phyloP scores from a whole-genome alignment of 2,113 vertebrate species.

The Rhadina sibilatrix region DNA sequence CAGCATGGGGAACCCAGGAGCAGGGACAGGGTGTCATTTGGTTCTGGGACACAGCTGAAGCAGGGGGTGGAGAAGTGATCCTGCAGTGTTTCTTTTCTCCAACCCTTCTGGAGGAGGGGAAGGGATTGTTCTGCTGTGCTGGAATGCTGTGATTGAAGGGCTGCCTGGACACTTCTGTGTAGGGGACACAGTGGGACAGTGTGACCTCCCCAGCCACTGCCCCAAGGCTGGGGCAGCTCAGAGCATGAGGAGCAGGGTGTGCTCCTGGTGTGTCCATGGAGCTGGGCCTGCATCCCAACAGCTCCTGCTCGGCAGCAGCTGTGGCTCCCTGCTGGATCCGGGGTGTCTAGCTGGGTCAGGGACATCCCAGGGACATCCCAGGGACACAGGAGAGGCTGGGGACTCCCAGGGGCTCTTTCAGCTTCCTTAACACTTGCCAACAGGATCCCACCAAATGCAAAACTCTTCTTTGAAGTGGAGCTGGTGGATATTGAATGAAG shows the following conservation, averaged over 20 bases:
- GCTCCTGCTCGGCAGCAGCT: background rate
- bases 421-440: slow-evolving; percentile 74
- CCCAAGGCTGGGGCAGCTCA: background rate
- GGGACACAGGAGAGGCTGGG: accelerated
- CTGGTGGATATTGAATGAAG: slow-evolving; percentile 87
- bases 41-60: background rate
- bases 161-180: accelerated
- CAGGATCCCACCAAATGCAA: slow-evolving; percentile 96
- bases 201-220: accelerated
- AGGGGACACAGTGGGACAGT: background rate
- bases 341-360: background rate
- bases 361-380: background rate
- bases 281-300: accelerated
- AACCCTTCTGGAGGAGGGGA: background rate
- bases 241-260: background rate
- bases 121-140: background rate
- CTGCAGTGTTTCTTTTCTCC: accelerated
- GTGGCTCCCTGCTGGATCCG: background rate
- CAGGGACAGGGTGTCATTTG: background rate
- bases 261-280: accelerated
- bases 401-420: background rate
- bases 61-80: accelerated
- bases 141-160: background rate
- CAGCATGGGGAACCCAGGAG: background rate
- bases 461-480: slow-evolving; percentile 94